phyloP scores from a whole-genome alignment of 2,113 vertebrate genomes.

The Rhagologus leucostigma region DNA sequence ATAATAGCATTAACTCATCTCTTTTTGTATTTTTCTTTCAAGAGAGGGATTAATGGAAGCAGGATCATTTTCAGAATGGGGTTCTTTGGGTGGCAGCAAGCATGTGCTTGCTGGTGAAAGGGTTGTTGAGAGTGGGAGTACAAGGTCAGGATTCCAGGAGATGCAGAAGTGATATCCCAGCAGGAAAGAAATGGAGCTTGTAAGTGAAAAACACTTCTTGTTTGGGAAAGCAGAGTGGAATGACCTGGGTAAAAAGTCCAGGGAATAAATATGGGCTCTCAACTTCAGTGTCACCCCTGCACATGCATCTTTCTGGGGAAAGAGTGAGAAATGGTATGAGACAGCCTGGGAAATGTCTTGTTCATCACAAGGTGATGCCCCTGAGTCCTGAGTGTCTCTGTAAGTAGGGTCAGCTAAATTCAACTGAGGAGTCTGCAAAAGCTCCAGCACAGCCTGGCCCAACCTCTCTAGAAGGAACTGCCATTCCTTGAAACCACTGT shows the following conservation, averaged over 20 bases:
- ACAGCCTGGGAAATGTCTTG: not conserved
- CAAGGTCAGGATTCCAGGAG: not conserved
- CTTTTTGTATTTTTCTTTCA: not conserved
- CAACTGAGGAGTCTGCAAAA: not conserved
- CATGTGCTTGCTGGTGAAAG: not conserved
- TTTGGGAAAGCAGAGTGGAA: not conserved
- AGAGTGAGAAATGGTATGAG: not conserved
- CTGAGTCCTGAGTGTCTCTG: not conserved
- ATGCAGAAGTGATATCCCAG: not conserved
- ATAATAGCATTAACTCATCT: not conserved
- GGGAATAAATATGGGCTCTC: not conserved
- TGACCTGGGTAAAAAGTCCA: not conserved
- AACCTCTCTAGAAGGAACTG: not conserved
- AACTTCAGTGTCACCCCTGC: not conserved
- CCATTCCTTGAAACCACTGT: not conserved
- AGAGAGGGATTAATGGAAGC: not conserved
- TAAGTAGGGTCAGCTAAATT: not conserved
- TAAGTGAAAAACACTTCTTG: not conserved
- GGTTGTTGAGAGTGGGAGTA: not conserved
- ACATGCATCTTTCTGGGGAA: not conserved
- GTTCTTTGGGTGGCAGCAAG: not conserved
- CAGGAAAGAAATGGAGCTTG: not conserved
- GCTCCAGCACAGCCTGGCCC: not conserved
- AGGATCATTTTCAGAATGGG: not conserved
- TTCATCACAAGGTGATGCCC: not conserved